These are phyloP conservation scores for Cuniculus paca DNA, from an alignment of 2,797 vertebrate species.

Conservation along the genomic window DNA sequence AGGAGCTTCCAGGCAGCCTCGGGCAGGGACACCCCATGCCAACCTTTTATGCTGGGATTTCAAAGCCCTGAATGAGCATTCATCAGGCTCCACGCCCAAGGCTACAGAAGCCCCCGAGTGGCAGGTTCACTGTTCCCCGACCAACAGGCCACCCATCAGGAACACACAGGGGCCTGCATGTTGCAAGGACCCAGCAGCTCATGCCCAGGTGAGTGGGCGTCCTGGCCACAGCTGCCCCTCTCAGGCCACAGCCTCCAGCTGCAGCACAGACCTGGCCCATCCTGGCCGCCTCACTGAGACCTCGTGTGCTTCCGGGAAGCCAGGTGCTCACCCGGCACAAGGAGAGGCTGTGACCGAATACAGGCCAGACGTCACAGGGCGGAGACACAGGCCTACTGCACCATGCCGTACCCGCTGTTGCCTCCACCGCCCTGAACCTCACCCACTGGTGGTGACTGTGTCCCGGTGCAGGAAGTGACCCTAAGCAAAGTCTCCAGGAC, in stretches of 20 bases:
- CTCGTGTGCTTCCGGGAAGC: background rate
- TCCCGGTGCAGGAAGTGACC: background rate
- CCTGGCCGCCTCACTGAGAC: rapidly evolving
- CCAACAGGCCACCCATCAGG: background rate
- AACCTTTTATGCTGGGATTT: slow-evolving; percentile 30
- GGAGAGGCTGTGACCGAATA: background rate
- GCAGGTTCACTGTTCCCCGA: background rate
- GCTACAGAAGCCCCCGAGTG: background rate
- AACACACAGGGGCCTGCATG: background rate
- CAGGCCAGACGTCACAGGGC: rapidly evolving
- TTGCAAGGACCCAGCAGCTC: background rate
- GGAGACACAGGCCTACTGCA: background rate
- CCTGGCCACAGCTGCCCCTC: background rate
- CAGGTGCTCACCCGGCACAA: rapidly evolving
- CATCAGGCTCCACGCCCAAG: background rate
- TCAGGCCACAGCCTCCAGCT: background rate
- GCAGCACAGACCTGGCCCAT: rapidly evolving
- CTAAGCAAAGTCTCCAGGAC: too few relatives aligned
- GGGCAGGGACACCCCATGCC: background rate
- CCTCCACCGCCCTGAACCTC: background rate
- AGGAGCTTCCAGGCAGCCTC: background rate
- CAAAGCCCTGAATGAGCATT: background rate
- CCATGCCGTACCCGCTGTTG: rapidly evolving
- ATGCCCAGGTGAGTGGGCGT: too few relatives aligned
- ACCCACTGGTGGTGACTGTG: rapidly evolving